A percentile compares a stretch with the other conserved stretches of the same genome.
Evolutionary conservation across 2,797 vertebrate species (phyloP).

Genomic region (Chaenodraco wilsoni): DNA sequence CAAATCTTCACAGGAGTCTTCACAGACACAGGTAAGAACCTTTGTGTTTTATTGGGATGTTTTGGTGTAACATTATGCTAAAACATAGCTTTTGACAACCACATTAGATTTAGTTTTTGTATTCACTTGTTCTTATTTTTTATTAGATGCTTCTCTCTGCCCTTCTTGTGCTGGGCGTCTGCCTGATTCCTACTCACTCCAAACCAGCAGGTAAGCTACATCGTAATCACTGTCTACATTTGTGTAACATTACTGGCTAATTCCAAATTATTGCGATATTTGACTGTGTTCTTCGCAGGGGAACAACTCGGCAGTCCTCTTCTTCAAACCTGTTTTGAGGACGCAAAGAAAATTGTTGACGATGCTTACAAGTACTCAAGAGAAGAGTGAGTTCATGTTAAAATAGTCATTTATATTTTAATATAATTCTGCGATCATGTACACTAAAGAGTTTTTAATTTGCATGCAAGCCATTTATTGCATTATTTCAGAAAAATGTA

Average conservation of each 20-base stretch:
- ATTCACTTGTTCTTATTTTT: slow-evolving; percentile 18
- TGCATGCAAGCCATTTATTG: background rate
- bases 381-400: slow-evolving; percentile 80
- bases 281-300: slow-evolving; percentile 50
- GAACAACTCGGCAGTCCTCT: slow-evolving; percentile 61
- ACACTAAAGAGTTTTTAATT: background rate
- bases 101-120: background rate
- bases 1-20: background rate
- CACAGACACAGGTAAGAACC: slow-evolving; percentile 42
- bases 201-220: slow-evolving; percentile 50
- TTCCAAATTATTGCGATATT: background rate
- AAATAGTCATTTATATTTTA: slow-evolving; percentile 1
- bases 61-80: background rate
- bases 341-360: slow-evolving; percentile 88
- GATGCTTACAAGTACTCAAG: slow-evolving; percentile 87
- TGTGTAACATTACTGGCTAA: background rate
- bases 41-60: background rate
- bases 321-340: slow-evolving; percentile 79
- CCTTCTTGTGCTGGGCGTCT: slow-evolving; percentile 66
- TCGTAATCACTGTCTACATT: background rate
- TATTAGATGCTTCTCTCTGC: slow-evolving; percentile 70
- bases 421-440: background rate
- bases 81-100: background rate
- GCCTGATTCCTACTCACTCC: slow-evolving; percentile 54
- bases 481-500: no score